Evolutionary conservation across 2,797 vertebrate genomes (phyloP).

Genomic region (Platalea minor): DNA sequence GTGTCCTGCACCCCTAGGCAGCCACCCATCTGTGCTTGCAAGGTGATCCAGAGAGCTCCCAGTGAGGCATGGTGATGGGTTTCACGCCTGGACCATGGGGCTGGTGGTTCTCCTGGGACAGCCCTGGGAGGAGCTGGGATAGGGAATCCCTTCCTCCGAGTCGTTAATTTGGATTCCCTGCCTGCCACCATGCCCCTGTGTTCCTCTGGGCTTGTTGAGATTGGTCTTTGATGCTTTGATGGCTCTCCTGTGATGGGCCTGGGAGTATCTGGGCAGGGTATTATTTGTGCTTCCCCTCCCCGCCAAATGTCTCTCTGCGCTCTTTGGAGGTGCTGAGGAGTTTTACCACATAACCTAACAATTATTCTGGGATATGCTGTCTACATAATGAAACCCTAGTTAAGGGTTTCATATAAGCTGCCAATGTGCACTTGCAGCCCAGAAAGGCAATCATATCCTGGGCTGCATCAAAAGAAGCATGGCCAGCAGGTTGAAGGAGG

Average conservation of each 20-base stretch:
- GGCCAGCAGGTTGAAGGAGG: background rate
- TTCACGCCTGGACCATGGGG: background rate
- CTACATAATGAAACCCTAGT: background rate
- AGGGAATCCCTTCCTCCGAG: background rate
- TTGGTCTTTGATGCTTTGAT: background rate
- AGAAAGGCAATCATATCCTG: background rate
- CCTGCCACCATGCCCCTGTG: background rate
- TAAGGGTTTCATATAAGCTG: background rate
- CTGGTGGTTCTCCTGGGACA: background rate
- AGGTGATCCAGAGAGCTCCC: background rate
- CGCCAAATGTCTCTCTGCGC: background rate
- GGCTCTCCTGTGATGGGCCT: background rate
- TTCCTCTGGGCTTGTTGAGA: background rate
- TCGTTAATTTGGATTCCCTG: background rate
- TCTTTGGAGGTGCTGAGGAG: background rate
- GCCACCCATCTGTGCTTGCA: background rate
- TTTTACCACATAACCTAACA: background rate
- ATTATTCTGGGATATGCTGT: background rate
- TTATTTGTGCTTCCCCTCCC: background rate
- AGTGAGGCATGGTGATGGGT: background rate
- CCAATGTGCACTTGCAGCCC: background rate
- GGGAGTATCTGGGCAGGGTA: background rate
- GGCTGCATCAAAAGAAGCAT: background rate
- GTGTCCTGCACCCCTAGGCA: background rate
- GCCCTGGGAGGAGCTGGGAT: too few species aligned